Conservation (phyloP, 2,888 invertebrate genomes). For the Ctenicera cuprea region DNA sequence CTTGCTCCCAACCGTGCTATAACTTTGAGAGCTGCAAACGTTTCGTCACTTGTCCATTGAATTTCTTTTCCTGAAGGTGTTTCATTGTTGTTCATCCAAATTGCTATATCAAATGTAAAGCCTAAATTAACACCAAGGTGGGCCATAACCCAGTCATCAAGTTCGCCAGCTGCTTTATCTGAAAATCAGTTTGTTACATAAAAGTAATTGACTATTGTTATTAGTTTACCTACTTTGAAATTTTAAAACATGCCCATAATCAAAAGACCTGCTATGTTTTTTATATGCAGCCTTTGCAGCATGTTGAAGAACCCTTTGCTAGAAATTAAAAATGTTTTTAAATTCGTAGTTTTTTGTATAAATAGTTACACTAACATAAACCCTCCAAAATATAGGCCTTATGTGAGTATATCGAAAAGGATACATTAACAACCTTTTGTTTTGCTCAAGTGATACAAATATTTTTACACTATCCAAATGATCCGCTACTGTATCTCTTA, state of each 20-base stretch:
- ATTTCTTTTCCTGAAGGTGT: not conserved
- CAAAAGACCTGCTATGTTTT: not conserved
- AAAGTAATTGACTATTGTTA: not conserved
- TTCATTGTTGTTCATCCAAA: not conserved
- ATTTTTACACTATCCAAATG: conserved; percentile 10
- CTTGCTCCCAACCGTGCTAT: not conserved
- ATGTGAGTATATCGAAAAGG: not conserved
- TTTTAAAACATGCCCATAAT: conserved; percentile 14
- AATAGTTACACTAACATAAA: conserved; percentile 12
- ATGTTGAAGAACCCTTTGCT: not conserved
- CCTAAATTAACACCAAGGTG: conserved; percentile 15
- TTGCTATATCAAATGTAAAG: conserved; percentile 18
- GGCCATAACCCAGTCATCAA: conserved; percentile 26
- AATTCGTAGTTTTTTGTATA: not conserved
- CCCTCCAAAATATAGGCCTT: not conserved
- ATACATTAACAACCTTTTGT: not conserved
- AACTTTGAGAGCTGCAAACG: conserved; percentile 19
- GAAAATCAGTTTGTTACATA: not conserved
- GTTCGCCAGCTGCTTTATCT: conserved; percentile 7
- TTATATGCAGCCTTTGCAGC: conserved; percentile 5
- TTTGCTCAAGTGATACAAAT: conserved; percentile 10
- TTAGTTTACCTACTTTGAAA: not conserved
- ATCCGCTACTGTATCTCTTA: conserved; percentile 14
- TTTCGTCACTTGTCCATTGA: conserved; percentile 2
- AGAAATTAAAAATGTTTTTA: not conserved